Conservation (phyloP, 1,140 invertebrate species). For the Tetramorium parvispinum region DNA sequence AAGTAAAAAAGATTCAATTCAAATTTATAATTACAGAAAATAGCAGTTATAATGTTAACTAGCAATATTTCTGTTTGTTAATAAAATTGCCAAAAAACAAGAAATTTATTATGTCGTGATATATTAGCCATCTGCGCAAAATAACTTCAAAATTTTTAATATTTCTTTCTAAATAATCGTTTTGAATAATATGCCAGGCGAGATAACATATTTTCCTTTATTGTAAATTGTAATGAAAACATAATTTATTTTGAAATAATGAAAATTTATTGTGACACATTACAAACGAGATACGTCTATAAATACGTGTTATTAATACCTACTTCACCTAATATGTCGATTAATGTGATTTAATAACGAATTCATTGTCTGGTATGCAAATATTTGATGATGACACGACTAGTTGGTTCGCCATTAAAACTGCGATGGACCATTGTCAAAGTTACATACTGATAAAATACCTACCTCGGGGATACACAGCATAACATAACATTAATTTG, state of each 20-base stretch:
- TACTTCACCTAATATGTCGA: constrained; percentile 43
- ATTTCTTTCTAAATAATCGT: neutral
- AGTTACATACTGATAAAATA: neutral
- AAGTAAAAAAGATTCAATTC: neutral
- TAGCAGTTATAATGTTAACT: neutral
- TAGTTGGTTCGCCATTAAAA: constrained; percentile 15
- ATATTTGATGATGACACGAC: constrained; percentile 29
- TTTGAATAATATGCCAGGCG: neutral
- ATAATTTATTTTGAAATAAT: neutral
- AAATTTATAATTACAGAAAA: neutral
- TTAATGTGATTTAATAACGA: constrained; percentile 51
- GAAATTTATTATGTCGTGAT: neutral
- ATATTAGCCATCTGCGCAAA: neutral
- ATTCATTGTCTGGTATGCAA: constrained; percentile 25
- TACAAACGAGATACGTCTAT: neutral
- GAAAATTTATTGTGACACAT: constrained; percentile 37
- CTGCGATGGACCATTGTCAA: constrained; percentile 37
- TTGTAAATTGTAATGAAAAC: constrained; percentile 8
- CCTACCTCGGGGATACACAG: neutral
- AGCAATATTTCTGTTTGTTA: neutral
- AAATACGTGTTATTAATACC: constrained; percentile 34
- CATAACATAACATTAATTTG: constrained; percentile 34
- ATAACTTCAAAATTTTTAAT: neutral
- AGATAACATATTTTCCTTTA: neutral
- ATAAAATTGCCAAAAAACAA: neutral